Percentiles rank a stretch among this genome's conserved stretches.
Conservation (phyloP, 2,888 invertebrate genomes). For the Spatulosminthurus flaviceps region DNA sequence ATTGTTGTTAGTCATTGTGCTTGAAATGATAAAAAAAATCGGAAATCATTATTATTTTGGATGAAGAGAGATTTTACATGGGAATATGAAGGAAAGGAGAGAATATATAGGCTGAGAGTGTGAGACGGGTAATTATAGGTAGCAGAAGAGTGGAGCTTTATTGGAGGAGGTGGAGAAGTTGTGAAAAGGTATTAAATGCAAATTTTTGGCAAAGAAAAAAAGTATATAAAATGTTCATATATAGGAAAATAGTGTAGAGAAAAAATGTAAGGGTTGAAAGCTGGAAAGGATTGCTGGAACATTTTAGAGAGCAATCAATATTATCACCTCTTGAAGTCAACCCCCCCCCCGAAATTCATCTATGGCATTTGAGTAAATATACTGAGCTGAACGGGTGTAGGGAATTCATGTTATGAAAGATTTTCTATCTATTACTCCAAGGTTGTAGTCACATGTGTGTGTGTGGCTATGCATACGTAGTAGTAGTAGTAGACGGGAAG, state of each 20-base stretch:
- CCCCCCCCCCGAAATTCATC: slow-evolving; percentile 29
- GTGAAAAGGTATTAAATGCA: too few species aligned
- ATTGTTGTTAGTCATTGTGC: too few species aligned
- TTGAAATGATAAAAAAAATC: too few species aligned
- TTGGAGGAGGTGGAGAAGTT: too few species aligned
- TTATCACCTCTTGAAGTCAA: slow-evolving; percentile 31
- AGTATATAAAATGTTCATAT: not conserved
- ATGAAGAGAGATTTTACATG: too few species aligned
- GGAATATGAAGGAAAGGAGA: too few species aligned
- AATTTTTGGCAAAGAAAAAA: too few species aligned
- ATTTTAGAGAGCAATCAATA: slow-evolving; percentile 23
- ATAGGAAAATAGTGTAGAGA: not conserved
- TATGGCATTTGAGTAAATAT: slow-evolving; percentile 7
- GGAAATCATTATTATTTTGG: too few species aligned
- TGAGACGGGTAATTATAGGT: too few species aligned
- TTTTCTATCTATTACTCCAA: not conserved
- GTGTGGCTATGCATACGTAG: not conserved
- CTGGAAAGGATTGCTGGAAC: not conserved
- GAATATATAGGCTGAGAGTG: too few species aligned
- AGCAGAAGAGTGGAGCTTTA: too few species aligned
- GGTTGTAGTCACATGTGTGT: not conserved
- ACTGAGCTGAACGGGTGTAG: not conserved
- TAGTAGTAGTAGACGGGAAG: too few species aligned
- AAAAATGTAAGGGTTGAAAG: not conserved
- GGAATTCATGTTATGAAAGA: slow-evolving; percentile 9